phyloP scores from a whole-genome alignment of 1,140 invertebrate genomes.

The Muscidifurax raptorellus region DNA sequence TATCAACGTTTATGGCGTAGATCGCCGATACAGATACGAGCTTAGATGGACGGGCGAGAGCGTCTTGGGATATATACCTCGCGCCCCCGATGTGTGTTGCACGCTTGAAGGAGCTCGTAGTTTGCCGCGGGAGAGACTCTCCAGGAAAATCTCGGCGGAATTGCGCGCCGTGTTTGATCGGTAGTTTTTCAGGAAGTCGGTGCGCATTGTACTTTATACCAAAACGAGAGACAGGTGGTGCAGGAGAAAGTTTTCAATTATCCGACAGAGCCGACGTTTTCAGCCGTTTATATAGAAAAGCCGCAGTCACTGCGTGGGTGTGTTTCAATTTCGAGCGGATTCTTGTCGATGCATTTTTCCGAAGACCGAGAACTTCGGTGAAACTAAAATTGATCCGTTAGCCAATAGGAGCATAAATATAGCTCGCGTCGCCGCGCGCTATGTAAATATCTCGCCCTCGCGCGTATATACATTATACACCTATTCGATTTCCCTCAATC shows the following conservation, averaged over 20 bases:
- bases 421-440: neutral
- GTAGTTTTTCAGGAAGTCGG: neutral
- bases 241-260: neutral
- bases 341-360: neutral
- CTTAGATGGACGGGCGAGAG: slow-evolving; percentile 9
- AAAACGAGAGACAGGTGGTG: neutral
- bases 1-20: slow-evolving; percentile 26
- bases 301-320: neutral
- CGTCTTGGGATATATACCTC: neutral
- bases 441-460: neutral
- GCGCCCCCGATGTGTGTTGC: neutral
- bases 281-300: neutral
- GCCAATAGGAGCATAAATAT: slow-evolving; percentile 1
- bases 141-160: neutral
- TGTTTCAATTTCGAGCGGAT: neutral
- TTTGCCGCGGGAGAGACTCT: neutral
- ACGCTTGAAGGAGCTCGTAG: neutral
- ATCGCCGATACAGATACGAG: slow-evolving; percentile 34
- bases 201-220: neutral
- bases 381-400: neutral
- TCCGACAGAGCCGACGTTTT: neutral
- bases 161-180: neutral
- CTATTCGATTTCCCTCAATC: slow-evolving; percentile 22
- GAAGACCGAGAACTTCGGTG: neutral
- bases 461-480: neutral